A percentile compares a stretch with the other conserved stretches of the same genome.
Evolutionary conservation across 1,140 invertebrate species (phyloP).

Genomic region (Ceratosolen solmsi): DNA sequence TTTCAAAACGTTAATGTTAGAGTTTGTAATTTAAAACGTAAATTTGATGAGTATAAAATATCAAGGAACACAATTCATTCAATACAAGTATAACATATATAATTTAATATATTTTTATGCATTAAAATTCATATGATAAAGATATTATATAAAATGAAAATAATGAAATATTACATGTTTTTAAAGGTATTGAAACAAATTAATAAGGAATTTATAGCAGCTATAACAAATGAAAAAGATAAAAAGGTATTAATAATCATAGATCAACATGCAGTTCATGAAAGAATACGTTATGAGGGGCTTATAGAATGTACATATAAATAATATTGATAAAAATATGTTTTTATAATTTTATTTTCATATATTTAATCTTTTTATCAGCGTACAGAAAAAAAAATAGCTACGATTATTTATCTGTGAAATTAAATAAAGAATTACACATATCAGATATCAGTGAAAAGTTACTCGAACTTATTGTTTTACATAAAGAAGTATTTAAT

Average conservation of each 20-base stretch:
- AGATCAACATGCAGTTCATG: constrained; percentile 71
- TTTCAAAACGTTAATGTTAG: constrained; percentile 20
- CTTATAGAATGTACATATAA: constrained; percentile 62
- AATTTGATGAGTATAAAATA: constrained; percentile 32
- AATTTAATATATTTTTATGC: neutral
- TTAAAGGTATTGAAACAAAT: constrained; percentile 68
- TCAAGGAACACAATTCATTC: constrained; percentile 40
- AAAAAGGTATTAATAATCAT: constrained; percentile 65
- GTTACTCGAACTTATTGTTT: constrained; percentile 54
- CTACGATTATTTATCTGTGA: constrained; percentile 57
- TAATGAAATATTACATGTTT: constrained; percentile 30
- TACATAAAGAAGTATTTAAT: constrained; percentile 54
- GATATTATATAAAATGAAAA: neutral
- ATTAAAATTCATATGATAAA: neutral
- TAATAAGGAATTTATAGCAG: constrained; percentile 69
- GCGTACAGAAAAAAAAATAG: constrained; percentile 61
- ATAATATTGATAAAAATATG: constrained; percentile 19
- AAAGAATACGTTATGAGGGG: constrained; percentile 71
- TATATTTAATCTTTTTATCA: constrained; percentile 50
- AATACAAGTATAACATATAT: too few species aligned
- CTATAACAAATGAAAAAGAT: constrained; percentile 57
- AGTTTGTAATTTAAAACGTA: constrained; percentile 23
- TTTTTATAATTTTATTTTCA: constrained; percentile 25
- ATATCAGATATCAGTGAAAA: constrained; percentile 57
- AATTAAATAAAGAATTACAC: constrained; percentile 59